Evolutionary conservation across 2,888 invertebrate species (phyloP), one percentile per base, ranked within the genome.

Genomic region (Dorcus parallelipipedus): DNA sequence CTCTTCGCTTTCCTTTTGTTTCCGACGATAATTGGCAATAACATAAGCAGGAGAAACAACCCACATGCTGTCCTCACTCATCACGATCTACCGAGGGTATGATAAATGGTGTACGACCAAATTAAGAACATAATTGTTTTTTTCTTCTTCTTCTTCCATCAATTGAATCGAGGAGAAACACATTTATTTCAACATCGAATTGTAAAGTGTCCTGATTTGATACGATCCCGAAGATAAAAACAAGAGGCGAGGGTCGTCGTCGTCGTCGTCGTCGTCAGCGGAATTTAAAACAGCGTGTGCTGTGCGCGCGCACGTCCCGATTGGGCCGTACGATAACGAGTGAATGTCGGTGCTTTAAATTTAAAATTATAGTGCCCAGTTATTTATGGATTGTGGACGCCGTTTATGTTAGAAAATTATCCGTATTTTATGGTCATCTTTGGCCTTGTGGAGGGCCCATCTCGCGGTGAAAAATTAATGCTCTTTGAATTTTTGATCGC

Each of bases 131-230:
- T 14, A 14, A 14, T 14, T 1, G 14, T 14, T 14, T 14, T 45
- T 20, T 14, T 14, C 3, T 45, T 1, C 7, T 10, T 41, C 4
- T 10, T 1, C 7, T 10, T 41, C 4, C 2, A 20, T 14, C 6
- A 45, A 45, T 20, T 8, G 26, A 26, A 26, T 26, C 5, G 26
- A 5, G 26, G 5, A 26, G 5, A 26, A 26, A 26, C 26, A 26
- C 26, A 2, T 20, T 45, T 45, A 45, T 45, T 14, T 23, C 39
- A 38, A 48, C 62, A 67, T 69, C 66, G 70, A 71, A 71, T 70
- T 71, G 71, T 70, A 70, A 71, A 71, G 69, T 70, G 67, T 64
- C 63, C 62, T 68, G 69, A 71, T 70, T 70, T 69, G 70, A 72
- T 70, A 61, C 63, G 64, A 67, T 68, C 14, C 65, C 59, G 61